Base-by-base conservation (phyloP, 2,113 vertebrate species). In the Rhabdomys dilectus region DNA sequence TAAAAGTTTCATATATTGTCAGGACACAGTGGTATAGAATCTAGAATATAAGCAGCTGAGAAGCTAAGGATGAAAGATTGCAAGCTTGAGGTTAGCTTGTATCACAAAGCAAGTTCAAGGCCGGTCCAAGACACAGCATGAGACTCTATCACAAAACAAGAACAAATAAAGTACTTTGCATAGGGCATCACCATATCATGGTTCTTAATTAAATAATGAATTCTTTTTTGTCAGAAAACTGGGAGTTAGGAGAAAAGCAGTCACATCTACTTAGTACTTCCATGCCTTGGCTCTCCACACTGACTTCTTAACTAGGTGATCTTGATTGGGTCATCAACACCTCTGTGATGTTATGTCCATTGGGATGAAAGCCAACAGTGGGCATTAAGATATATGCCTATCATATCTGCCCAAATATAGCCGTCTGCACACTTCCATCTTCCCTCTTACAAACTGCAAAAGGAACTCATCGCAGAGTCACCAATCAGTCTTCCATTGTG, bases 171-270 rank as follows among this genome's bases (percentile, higher is more conserved):
- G 42, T 58, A 62, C 48, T 92, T 95, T 94, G 21, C 56, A 91
- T 0, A 78, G 21, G 39, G 12, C 26, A 72, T 42, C n/a, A 72
- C 51, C 76, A 85, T 89, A 77, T 94, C 16, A 62, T 70, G 10
- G 76, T 39, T 24, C 16, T 90, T 39, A 92, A 60, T 76, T 66
- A 77, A 94, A 84, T 22, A 60, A 70, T 80, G 66, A 75, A 76
- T 91, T 89, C 4, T 34, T 24, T 24, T 36, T 13, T 39, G 26
- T 31, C 24, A 91, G 45, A 93, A 90, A 90, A 58, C 22, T 56
- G 16, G 4, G 70, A 91, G 6, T 11, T 68, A 86, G 70, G 62
- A 96, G 70, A 60, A 88, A 89, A 95, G 56, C 62, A 92, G 84
- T 24, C 78, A 26, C 64, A 70, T 39, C 4, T 34, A 45, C 51